Conservation (phyloP, 2,113 vertebrate genomes). For the Aptenodytes patagonicus region DNA sequence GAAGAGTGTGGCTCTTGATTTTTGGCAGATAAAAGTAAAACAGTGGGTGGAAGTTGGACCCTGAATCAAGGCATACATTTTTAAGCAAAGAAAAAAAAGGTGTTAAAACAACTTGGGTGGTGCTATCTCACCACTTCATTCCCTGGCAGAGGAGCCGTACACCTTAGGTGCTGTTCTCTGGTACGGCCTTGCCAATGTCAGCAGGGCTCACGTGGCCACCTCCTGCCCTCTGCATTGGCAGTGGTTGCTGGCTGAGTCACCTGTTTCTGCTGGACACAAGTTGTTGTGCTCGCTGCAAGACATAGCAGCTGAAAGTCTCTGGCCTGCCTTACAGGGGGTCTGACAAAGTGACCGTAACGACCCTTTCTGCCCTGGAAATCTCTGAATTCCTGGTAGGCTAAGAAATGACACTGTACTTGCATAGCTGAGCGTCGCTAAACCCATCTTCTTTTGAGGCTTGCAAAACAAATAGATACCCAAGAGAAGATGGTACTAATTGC, state of each 20-base stretch:
- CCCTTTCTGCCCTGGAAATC: background rate
- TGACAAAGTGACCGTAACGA: background rate
- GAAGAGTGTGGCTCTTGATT: background rate
- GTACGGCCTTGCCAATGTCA: background rate
- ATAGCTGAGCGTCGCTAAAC: background rate
- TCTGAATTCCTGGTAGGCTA: background rate
- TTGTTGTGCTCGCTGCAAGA: background rate
- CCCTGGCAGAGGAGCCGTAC: background rate
- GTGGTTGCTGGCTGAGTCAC: background rate
- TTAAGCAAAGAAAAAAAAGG: background rate
- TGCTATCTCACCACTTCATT: background rate
- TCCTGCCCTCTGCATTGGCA: background rate
- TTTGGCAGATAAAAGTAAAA: background rate
- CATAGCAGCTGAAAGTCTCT: background rate
- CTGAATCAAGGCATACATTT: background rate
- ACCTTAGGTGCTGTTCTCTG: background rate
- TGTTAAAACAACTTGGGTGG: background rate
- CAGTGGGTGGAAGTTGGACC: background rate
- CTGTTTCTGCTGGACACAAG: background rate
- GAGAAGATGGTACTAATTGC: background rate
- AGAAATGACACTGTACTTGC: background rate
- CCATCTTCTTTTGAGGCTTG: background rate
- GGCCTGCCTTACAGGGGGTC: background rate
- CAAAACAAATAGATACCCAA: background rate
- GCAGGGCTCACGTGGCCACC: background rate